These are phyloP conservation scores for Toxotes chatareus DNA, from an alignment of 2,113 vertebrate genomes.

Conservation along the genomic window DNA sequence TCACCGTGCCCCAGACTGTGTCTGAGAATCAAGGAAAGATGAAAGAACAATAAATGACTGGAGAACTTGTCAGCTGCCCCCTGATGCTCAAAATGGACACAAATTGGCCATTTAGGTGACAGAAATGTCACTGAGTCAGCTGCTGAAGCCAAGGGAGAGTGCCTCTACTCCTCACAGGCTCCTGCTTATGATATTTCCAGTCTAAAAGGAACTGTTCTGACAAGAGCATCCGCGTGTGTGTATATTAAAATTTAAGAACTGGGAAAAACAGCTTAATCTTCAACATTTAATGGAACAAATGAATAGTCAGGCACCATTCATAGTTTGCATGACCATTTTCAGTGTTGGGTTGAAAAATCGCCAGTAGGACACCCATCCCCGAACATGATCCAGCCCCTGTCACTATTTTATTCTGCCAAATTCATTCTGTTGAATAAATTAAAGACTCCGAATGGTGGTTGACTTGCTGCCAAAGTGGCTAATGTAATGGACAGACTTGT, in stretches of 20 bases:
- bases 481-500: slow-evolving; percentile 27
- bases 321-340: slow-evolving; percentile 8
- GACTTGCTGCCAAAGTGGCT: slow-evolving; percentile 27
- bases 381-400: slow-evolving; percentile 12
- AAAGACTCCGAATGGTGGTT: slow-evolving; percentile 34
- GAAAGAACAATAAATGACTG: slow-evolving; percentile 1
- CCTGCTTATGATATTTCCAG: background rate
- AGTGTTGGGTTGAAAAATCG: slow-evolving; percentile 7
- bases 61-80: background rate
- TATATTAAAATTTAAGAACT: background rate
- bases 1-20: background rate
- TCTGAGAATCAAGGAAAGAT: background rate
- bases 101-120: slow-evolving; percentile 32
- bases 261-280: background rate
- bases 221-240: background rate
- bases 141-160: background rate
- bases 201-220: slow-evolving; percentile 3
- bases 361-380: background rate
- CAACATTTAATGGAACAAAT: slow-evolving; percentile 9
- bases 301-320: background rate
- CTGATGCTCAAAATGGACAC: background rate
- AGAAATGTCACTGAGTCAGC: background rate
- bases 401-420: slow-evolving; percentile 35
- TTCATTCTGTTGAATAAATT: slow-evolving; percentile 12
- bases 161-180: background rate